These are phyloP conservation scores for Passer montanus DNA, from an alignment of 2,113 vertebrate genomes.

Conservation along the genomic window DNA sequence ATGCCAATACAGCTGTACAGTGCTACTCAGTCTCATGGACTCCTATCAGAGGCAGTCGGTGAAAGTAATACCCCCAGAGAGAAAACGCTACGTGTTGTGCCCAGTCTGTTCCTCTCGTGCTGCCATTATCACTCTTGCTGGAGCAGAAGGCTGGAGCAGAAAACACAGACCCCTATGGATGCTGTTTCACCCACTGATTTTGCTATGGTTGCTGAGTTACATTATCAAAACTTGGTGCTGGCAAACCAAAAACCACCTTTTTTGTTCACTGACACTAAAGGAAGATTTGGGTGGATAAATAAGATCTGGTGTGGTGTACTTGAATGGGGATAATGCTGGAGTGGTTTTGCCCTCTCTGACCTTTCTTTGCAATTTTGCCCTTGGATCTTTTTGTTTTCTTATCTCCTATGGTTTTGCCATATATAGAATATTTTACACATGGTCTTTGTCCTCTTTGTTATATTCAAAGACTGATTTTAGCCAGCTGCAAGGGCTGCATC, in stretches of 20 bases:
- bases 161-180: rapidly evolving
- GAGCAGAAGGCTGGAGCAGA: background rate
- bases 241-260: background rate
- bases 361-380: background rate
- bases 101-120: background rate
- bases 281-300: background rate
- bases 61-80: background rate
- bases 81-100: rapidly evolving
- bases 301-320: background rate
- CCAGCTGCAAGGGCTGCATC: background rate
- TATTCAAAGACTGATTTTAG: background rate
- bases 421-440: background rate
- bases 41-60: background rate
- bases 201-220: background rate
- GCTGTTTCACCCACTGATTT: background rate
- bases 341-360: background rate
- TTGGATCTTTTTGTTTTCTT: background rate
- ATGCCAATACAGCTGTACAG: background rate
- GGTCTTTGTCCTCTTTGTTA: background rate
- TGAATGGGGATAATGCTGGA: background rate
- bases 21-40: background rate
- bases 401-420: background rate
- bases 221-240: background rate
- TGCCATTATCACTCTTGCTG: background rate
- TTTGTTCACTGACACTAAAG: background rate